These are phyloP conservation scores for Drosophila nikananu DNA, from an alignment of 1,140 invertebrate species.

Conservation along the genomic window DNA sequence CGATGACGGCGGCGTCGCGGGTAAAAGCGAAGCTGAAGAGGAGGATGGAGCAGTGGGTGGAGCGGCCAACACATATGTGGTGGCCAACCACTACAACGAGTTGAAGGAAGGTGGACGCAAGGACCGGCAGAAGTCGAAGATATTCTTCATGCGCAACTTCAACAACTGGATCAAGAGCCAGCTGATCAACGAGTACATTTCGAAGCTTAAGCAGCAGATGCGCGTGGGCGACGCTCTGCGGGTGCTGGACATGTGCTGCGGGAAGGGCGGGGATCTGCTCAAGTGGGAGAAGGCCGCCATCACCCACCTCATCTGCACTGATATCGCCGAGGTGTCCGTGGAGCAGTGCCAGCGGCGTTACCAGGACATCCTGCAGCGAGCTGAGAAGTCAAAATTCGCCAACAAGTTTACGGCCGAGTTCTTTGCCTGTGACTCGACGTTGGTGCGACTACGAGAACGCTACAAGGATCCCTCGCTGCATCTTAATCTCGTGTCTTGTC, in stretches of 20 bases:
- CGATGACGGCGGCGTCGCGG: conserved; percentile 4
- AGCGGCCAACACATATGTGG: conserved; percentile 87
- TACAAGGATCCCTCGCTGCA: conserved; percentile 91
- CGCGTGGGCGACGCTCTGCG: conserved; percentile 87
- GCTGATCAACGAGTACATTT: conserved; percentile 92
- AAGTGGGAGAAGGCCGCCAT: conserved; percentile 97
- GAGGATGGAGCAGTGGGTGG: conserved; percentile 11
- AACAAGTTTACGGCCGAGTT: conserved; percentile 94
- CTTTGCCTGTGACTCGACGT: conserved; percentile 95
- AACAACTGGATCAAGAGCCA: conserved; percentile 99
- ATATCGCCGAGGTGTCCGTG: conserved; percentile 97
- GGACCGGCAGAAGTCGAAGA: conserved; percentile 93
- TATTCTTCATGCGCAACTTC: conserved; percentile 97
- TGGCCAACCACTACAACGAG: conserved; percentile 95
- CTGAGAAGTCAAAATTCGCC: conserved; percentile 76
- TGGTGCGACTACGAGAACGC: conserved; percentile 90
- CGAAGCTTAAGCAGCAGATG: conserved; percentile 88
- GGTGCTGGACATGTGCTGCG: conserved; percentile 92
- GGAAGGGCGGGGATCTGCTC: conserved; percentile 98
- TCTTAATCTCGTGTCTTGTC: conserved; percentile 97
- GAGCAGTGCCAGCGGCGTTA: conserved; percentile 93
- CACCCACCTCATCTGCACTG: conserved; percentile 95
- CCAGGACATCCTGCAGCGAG: conserved; percentile 86
- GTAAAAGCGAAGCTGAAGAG: conserved; percentile 12
- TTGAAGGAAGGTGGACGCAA: conserved; percentile 92